Percentiles rank a stretch among this genome's conserved stretches.
phyloP scores from a whole-genome alignment of 2,113 vertebrate species.

The Coptodon bakossiorum region DNA sequence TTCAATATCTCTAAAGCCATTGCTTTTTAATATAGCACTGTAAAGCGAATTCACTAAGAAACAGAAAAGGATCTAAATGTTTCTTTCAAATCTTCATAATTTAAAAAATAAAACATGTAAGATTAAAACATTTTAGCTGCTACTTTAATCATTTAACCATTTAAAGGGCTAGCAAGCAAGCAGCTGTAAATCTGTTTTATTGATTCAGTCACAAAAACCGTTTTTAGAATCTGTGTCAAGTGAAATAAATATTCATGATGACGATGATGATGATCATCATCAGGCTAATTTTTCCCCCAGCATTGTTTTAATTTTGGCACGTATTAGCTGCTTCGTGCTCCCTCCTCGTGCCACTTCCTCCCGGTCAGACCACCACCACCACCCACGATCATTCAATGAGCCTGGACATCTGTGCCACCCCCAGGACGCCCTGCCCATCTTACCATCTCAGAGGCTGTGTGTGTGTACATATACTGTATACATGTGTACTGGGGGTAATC shows the following conservation, averaged over 20 bases:
- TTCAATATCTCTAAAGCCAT: neutral
- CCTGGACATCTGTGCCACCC: conserved; percentile 62
- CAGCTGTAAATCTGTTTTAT: neutral
- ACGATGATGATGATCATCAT: rapidly evolving
- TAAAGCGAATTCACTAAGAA: neutral
- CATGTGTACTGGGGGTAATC: conserved; percentile 28
- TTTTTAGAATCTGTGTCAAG: neutral
- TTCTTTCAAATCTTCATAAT: neutral
- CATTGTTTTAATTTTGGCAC: neutral
- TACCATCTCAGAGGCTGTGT: conserved; percentile 3
- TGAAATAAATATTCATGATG: neutral
- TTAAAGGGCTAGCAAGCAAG: neutral
- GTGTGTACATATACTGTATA: neutral
- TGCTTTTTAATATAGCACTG: neutral
- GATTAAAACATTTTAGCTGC: neutral
- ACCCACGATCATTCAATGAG: conserved; percentile 47
- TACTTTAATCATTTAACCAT: neutral
- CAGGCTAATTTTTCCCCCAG: neutral
- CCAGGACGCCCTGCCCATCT: conserved; percentile 22
- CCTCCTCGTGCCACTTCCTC: neutral
- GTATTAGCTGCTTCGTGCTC: neutral
- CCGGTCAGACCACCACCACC: conserved; percentile 19
- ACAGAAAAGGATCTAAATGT: neutral
- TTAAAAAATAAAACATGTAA: neutral
- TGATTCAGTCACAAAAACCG: rapidly evolving